Percentiles rank a stretch among this genome's conserved stretches.
Conservation (phyloP, 2,888 invertebrate species). For the Brachyptera risi region DNA sequence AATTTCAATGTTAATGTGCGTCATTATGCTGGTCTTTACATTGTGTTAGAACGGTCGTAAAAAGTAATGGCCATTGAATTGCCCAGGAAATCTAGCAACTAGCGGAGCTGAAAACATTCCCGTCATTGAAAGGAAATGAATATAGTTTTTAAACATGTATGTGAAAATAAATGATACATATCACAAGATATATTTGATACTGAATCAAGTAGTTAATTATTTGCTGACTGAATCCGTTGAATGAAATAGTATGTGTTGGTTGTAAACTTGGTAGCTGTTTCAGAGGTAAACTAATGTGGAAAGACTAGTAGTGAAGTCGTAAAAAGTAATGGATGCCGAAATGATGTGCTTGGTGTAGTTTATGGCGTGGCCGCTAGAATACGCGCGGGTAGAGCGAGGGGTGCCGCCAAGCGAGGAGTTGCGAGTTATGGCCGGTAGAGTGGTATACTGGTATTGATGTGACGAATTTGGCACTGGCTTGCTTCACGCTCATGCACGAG, state of each 20-base stretch:
- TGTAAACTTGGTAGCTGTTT: no score
- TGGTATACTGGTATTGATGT: background rate
- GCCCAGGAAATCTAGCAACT: no score
- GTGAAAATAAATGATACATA: no score
- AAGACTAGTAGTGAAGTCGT: background rate
- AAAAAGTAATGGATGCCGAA: conserved; percentile 16
- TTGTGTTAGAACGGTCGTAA: conserved; percentile 3
- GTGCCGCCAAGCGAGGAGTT: background rate
- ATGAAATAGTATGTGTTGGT: background rate
- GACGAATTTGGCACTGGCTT: no score
- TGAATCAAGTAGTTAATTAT: no score
- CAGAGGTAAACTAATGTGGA: no score
- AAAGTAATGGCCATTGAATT: conserved; percentile 9
- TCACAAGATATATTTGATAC: no score
- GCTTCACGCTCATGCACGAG: no score
- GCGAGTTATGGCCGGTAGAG: background rate
- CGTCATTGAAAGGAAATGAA: background rate
- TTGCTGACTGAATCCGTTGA: no score
- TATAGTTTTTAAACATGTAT: background rate
- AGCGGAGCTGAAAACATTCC: no score
- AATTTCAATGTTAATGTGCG: no score
- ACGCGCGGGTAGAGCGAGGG: background rate
- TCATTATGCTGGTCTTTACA: background rate
- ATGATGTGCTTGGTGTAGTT: background rate
- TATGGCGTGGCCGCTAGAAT: background rate